Conservation (phyloP, 2,113 vertebrate species). For the Martes martes region DNA sequence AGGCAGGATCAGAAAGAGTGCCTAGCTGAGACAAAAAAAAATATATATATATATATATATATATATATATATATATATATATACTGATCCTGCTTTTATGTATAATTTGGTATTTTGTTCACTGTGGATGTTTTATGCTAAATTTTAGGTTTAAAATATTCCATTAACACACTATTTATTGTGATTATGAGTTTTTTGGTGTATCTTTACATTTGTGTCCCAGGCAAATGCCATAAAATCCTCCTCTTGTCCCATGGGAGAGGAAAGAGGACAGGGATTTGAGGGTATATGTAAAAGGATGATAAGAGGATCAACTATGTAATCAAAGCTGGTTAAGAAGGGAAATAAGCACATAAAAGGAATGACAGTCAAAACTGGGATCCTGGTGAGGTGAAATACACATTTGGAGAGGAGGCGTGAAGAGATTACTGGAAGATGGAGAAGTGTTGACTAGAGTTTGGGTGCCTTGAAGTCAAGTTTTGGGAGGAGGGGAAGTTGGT, state of each 20-base stretch:
- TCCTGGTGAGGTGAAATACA: not conserved
- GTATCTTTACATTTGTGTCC: not conserved
- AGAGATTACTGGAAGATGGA: not conserved
- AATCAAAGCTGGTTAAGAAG: not conserved
- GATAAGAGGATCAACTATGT: not conserved
- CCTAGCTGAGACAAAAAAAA: not conserved
- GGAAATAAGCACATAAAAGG: not conserved
- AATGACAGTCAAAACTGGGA: not conserved
- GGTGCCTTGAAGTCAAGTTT: not conserved
- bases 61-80: too few relatives aligned
- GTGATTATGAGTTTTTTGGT: not conserved
- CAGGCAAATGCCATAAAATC: not conserved
- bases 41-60: not conserved
- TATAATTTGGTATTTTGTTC: not conserved
- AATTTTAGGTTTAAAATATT: not conserved
- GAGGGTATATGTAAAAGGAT: not conserved
- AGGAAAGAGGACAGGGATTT: not conserved
- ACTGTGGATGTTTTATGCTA: not conserved
- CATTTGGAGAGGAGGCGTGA: not conserved
- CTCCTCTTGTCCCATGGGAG: not conserved
- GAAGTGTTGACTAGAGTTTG: accelerated
- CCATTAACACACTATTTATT: not conserved
- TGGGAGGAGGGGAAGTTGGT: not conserved
- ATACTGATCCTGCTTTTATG: not conserved
- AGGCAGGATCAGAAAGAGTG: not conserved